Base-by-base conservation (phyloP, 2,888 invertebrate genomes). In the Phortica okadai region DNA sequence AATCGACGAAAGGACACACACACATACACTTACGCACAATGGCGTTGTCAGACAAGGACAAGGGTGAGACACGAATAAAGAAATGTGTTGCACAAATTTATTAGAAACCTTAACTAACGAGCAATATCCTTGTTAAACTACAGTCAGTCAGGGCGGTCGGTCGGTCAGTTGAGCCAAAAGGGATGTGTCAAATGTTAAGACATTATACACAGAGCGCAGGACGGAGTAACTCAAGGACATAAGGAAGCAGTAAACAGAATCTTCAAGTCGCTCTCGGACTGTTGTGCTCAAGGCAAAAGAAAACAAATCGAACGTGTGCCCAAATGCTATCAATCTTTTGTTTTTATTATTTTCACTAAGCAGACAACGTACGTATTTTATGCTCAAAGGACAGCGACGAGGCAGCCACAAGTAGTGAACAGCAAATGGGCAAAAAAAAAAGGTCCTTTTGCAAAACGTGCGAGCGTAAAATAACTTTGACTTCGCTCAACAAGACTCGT, bases 101-200 rank as follows among this genome's bases (percentile, higher is more conserved):
- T 88, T 86, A 88, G 86, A 88, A 86, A 86, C 87, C 86, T 81
- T 87, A 88, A 88, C 88, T 86, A 86, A 86, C 86, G 88, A 86
- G 88, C 87, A 88, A 85, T 86, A 86, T 86, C 88, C 88, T 88
- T 84, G 62, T 64, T 64, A 11, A 66, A 66, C 14, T 50, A 50
- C 50, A 50, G 10, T 50, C 50, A 50, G 50, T 62, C 59, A 62
- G 10, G 21, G 16, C 80, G 74, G 78, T 80, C 77, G 76, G 21
- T 25, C 70, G 75, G 79, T 81, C 77, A 80, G 77, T 76, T 78
- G 88, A 82, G 84, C 85, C 86, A 82, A 79, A 78, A 89, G 88
- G 88, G 89, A 90, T 88, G 90, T 89, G 90, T 89, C 89, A 89
- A 89, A 89, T 90, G 90, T 90, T 89, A 90, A 89, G 89, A 89